phyloP scores from a whole-genome alignment of 35 echinoderm and acorn worm species.

The Eucidaris tribuloides region DNA sequence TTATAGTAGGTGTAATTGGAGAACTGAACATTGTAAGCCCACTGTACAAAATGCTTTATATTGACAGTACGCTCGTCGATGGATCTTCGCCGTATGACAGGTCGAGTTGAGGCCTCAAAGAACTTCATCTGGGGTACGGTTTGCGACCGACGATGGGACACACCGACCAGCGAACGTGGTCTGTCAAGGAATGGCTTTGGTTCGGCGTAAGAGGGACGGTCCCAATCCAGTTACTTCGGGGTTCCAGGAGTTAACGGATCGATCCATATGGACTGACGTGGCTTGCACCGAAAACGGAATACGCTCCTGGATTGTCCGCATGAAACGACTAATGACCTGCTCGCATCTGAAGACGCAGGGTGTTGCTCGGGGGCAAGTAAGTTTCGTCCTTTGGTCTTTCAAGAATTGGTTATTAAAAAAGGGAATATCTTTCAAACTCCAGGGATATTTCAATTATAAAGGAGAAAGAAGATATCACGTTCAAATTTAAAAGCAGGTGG shows the following conservation, averaged over 20 bases:
- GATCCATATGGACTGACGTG: conserved; percentile 36
- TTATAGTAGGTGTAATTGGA: no score
- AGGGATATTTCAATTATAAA: no score
- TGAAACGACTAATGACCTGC: background rate
- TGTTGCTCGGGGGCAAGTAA: background rate
- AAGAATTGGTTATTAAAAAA: no score
- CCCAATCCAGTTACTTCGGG: conserved; percentile 5
- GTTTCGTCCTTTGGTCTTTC: no score
- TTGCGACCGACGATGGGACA: conserved; percentile 35
- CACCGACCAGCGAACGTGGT: conserved; percentile 7
- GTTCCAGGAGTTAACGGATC: background rate
- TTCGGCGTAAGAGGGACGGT: background rate
- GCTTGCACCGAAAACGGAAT: background rate
- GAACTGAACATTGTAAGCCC: no score
- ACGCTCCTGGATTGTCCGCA: conserved; percentile 1
- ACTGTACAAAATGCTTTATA: no score
- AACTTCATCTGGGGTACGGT: conserved; percentile 25
- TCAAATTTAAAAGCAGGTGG: no score
- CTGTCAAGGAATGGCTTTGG: background rate
- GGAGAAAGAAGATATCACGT: no score
- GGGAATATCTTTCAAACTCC: no score
- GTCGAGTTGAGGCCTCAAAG: conserved; percentile 9
- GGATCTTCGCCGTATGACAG: conserved; percentile 11
- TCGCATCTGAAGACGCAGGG: conserved; percentile 20
- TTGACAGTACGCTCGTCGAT: conserved; percentile 16